Conservation (phyloP, 2,797 vertebrate species). For the Pangasius sanitwongsei region DNA sequence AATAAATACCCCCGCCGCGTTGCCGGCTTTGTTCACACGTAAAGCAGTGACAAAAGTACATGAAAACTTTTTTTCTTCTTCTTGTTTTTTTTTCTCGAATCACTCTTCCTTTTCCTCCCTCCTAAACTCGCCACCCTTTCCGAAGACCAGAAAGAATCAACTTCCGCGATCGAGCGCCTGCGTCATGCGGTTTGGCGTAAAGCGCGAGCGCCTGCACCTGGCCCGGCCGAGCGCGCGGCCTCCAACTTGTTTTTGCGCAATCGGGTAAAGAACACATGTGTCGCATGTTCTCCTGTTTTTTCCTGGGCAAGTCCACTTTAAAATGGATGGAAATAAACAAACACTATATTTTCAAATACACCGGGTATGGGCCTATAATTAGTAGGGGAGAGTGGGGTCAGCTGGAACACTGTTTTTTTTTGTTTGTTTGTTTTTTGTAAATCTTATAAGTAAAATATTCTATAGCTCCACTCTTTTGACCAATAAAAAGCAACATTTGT, state of each 20-base stretch:
- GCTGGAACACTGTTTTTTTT: neutral
- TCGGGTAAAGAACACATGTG: neutral
- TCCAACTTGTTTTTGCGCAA: slow-evolving; percentile 16
- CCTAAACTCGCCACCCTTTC: slow-evolving; percentile 59
- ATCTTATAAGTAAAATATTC: neutral
- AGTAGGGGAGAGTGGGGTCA: neutral
- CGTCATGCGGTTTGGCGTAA: slow-evolving; percentile 71
- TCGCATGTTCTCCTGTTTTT: neutral
- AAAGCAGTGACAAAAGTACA: slow-evolving; percentile 28
- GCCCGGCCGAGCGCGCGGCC: slow-evolving; percentile 36
- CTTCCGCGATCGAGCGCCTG: slow-evolving; percentile 78
- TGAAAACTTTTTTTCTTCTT: slow-evolving; percentile 47
- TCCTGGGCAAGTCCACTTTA: no score
- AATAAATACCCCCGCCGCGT: neutral
- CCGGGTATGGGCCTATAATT: no score
- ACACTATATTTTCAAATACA: neutral
- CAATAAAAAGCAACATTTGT: neutral
- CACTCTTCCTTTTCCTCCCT: slow-evolving; percentile 58
- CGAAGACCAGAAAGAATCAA: slow-evolving; percentile 73
- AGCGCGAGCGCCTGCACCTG: slow-evolving; percentile 59
- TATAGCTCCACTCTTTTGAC: neutral
- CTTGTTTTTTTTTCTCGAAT: no score
- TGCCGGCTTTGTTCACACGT: slow-evolving; percentile 42
- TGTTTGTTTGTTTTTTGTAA: neutral
- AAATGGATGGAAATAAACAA: neutral